Base-by-base conservation (phyloP, 1,140 invertebrate species). In the Maniola jurtina region DNA sequence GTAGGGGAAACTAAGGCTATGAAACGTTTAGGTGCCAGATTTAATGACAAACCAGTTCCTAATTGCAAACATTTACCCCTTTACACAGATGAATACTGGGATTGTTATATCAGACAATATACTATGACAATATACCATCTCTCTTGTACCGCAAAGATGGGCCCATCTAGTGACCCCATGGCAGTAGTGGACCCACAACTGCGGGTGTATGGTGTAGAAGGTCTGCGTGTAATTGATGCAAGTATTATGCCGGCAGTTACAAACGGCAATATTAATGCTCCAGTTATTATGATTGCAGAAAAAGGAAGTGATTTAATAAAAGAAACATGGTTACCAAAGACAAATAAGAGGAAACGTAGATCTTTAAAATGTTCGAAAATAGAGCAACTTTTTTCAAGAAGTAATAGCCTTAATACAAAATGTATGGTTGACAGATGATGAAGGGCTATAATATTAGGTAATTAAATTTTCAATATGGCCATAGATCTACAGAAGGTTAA, bases 281-380 rank as follows among this genome's bases (percentile, higher is more conserved):
- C 96, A 0, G 94, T 95, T 0, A 96, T 98, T 9, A 98, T 98
- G 97, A 96, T 99, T n/a, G 97, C 92, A 0, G 97, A 99, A 79
- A 98, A 97, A 81, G 97, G 95, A 0, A 93, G 97, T 0, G 97
- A 98, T 89, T 80, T 98, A 80, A 95, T 98, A 7, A 96, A 96
- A 79, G 90, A 93, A 61, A 88, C 94, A 40, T 96, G 95, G 95
- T 70, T 92, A 2, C 65, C 71, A 4, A 90, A 76, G 48, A 67
- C 66, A 11, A 80, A 72, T 15, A 86, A 80, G 63, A 88, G 87
- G 71, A 83, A 67, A 48, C 77, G 77, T 61, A 84, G 81, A 75
- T 79, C 80, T 60, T 45, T 70, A 7, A 80, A 76, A 63, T 84
- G 80, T 65, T 69, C 75, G 7, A 76, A 55, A 42, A 57, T 80